Conservation (phyloP, 2,888 invertebrate species). For the Rhagonycha lutea region DNA sequence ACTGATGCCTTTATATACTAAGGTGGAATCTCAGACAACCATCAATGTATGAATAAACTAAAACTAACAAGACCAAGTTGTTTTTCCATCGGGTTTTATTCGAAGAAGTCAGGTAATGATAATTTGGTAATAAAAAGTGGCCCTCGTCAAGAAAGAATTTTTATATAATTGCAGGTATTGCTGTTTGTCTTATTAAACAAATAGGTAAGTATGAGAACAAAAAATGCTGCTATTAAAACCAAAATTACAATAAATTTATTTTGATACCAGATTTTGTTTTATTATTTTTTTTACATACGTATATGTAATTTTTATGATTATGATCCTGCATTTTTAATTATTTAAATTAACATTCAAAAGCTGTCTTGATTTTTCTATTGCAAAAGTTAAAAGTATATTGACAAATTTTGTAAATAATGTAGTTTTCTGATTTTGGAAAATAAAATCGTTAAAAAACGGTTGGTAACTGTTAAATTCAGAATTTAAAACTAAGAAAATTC, state of each 20-base stretch:
- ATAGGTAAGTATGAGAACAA: neutral
- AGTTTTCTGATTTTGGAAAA: too few species aligned
- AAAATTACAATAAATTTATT: neutral
- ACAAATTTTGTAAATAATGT: too few species aligned
- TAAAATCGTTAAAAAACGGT: too few species aligned
- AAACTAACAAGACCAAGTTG: constrained; percentile 8
- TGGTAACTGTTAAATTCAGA: too few species aligned
- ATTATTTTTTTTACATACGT: neutral
- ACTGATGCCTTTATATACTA: constrained; percentile 7
- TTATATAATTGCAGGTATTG: neutral
- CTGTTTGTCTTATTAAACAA: neutral
- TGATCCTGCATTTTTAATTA: too few species aligned
- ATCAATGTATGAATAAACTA: constrained; percentile 4
- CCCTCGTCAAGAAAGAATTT: neutral
- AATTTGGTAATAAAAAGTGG: constrained; percentile 6
- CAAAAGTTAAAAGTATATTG: too few species aligned
- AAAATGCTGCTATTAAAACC: neutral
- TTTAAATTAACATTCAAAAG: too few species aligned
- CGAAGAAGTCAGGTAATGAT: constrained; percentile 3
- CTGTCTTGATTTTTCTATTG: too few species aligned
- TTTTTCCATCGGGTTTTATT: constrained; percentile 2
- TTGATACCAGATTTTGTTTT: neutral
- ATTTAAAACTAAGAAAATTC: too few species aligned
- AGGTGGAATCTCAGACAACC: constrained; percentile 6
- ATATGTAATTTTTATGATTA: neutral